Conservation (phyloP, 2,797 vertebrate genomes). For the Tragelaphus eurycerus region DNA sequence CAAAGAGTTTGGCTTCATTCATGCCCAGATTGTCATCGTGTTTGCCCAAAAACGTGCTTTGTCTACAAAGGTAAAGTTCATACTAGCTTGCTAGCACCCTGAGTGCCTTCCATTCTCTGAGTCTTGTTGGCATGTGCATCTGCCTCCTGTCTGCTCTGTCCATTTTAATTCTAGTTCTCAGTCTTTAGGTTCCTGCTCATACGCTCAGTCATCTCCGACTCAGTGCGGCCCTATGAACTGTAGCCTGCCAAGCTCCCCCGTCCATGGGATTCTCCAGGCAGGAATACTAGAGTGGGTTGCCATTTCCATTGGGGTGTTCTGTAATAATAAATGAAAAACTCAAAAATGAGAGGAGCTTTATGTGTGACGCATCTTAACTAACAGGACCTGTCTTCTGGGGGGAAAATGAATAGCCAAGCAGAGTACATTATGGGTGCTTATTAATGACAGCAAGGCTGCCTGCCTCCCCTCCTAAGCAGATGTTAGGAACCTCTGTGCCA, state of each 20-base stretch:
- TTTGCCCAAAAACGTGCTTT: constrained; percentile 1
- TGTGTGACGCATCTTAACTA: neutral
- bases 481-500: neutral
- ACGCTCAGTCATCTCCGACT: neutral
- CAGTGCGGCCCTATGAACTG: neutral
- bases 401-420: neutral
- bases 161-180: neutral
- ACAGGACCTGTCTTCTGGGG: neutral
- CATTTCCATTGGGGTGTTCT: neutral
- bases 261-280: neutral
- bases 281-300: neutral
- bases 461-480: neutral
- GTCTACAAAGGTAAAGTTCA: neutral
- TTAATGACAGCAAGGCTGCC: neutral
- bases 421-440: neutral
- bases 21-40: neutral
- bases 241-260: neutral
- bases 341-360: constrained; percentile 15
- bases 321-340: constrained; percentile 38
- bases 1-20: neutral
- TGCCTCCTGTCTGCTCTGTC: neutral
- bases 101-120: neutral
- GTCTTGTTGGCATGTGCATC: neutral
- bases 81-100: neutral
- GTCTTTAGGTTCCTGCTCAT: neutral